phyloP scores from a whole-genome alignment of 2,797 vertebrate genomes.

The Acanthornis magna region DNA sequence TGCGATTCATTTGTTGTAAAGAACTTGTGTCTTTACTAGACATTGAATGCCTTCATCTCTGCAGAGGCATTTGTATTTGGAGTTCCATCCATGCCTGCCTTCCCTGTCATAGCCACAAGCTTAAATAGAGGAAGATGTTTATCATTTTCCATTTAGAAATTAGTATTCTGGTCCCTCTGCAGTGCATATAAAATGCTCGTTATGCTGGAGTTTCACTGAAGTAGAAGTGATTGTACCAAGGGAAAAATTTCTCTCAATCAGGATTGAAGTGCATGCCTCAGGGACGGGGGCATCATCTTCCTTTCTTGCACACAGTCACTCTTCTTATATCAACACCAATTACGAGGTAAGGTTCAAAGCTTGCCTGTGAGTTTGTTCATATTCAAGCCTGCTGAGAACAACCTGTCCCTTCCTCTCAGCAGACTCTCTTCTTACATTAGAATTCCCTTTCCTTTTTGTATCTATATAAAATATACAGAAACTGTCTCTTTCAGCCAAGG shows the following conservation, averaged over 20 bases:
- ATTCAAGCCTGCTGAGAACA: conserved; percentile 31
- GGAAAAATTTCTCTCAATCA: conserved; percentile 43
- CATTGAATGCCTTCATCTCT: not conserved
- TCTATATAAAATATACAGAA: not conserved
- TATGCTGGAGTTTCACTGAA: conserved; percentile 34
- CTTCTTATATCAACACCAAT: conserved; percentile 50
- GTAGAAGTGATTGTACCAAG: conserved; percentile 35
- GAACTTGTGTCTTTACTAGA: not conserved
- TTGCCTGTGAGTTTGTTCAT: conserved; percentile 3
- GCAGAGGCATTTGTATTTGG: conserved; percentile 9
- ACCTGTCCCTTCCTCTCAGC: conserved; percentile 3
- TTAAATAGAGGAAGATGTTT: conserved; percentile 42
- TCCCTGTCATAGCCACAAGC: not conserved
- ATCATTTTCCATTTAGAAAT: conserved; percentile 44
- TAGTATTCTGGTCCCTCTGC: conserved; percentile 41
- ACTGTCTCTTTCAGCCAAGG: not conserved
- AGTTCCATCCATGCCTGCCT: not conserved
- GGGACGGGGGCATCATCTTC: not conserved
- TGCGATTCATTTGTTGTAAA: not conserved
- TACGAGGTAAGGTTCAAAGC: conserved; percentile 16
- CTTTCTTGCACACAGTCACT: conserved; percentile 29
- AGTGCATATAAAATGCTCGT: conserved; percentile 22
- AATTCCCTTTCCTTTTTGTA: not conserved
- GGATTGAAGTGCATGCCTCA: conserved; percentile 38
- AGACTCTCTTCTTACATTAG: not conserved